A percentile compares a stretch with the other conserved stretches of the same genome.
These are phyloP conservation scores for Crenichthys baileyi DNA, from an alignment of 2,797 vertebrate genomes.

Conservation along the genomic window DNA sequence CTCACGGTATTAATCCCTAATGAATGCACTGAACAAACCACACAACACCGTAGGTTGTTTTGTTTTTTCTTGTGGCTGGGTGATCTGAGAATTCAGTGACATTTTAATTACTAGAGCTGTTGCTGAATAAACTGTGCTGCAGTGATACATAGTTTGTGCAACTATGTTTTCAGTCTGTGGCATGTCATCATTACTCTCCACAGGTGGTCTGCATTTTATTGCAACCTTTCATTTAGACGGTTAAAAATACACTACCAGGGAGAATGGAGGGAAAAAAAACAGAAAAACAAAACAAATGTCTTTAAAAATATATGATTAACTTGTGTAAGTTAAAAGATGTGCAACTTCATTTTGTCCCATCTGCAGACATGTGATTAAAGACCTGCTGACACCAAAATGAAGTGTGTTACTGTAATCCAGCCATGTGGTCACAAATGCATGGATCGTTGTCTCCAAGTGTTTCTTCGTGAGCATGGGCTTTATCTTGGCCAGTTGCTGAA, in stretches of 20 bases:
- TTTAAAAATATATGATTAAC: not conserved
- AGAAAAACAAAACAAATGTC: not conserved
- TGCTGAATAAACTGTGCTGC: slow-evolving; percentile 1
- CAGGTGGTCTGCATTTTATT: not conserved
- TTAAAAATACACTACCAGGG: not conserved
- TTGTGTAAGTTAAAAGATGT: not conserved
- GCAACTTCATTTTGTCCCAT: no score
- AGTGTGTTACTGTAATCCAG: no score
- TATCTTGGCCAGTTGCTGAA: no score
- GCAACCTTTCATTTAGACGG: not conserved
- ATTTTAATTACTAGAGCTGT: slow-evolving; percentile 13
- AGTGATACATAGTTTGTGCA: slow-evolving; percentile 5
- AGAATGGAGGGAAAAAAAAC: not conserved
- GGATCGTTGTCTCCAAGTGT: no score
- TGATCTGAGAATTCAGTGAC: slow-evolving; percentile 10
- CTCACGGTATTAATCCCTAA: not conserved
- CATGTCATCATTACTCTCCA: not conserved
- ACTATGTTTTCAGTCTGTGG: not conserved
- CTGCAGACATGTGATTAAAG: no score
- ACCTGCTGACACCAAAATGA: no score
- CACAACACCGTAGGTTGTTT: not conserved
- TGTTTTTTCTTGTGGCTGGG: not conserved
- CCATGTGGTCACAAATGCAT: no score
- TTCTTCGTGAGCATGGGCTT: no score
- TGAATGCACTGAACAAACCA: not conserved